phyloP scores from a whole-genome alignment of 2,797 vertebrate genomes.

The Takifugu rubripes region DNA sequence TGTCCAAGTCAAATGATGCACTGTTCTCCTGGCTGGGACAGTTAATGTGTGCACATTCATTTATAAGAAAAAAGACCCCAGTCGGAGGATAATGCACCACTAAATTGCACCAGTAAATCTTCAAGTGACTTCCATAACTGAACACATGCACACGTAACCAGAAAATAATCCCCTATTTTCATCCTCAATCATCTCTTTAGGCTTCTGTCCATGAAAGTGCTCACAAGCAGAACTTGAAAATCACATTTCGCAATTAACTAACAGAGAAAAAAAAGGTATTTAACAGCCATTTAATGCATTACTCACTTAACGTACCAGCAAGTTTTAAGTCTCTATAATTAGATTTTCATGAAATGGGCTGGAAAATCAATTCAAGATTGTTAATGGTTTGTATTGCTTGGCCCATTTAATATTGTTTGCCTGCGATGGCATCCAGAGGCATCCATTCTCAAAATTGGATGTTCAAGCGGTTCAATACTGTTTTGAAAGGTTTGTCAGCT shows the following conservation, averaged over 20 bases:
- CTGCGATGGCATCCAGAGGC: no score
- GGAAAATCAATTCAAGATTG: neutral
- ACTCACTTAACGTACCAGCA: neutral
- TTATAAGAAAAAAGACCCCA: conserved; percentile 9
- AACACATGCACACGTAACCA: neutral
- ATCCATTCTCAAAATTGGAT: no score
- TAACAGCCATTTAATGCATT: neutral
- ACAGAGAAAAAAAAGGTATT: neutral
- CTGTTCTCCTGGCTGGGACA: conserved; percentile 34
- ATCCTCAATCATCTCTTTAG: neutral
- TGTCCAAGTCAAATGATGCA: conserved; percentile 68
- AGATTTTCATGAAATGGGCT: neutral
- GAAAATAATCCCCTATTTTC: neutral
- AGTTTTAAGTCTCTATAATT: neutral
- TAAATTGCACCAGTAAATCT: neutral
- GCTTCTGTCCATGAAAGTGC: neutral
- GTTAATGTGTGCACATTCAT: conserved; percentile 24
- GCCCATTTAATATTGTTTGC: neutral
- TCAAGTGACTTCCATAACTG: conserved; percentile 6
- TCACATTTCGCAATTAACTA: neutral
- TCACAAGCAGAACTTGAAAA: neutral
- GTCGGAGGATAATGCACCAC: conserved; percentile 6
- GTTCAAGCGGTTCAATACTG: no score
- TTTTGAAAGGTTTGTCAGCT: no score
- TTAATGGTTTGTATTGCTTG: neutral